These are phyloP conservation scores for Sceliomorpha sp. DNA, from an alignment of 2,888 invertebrate species.

Conservation along the genomic window DNA sequence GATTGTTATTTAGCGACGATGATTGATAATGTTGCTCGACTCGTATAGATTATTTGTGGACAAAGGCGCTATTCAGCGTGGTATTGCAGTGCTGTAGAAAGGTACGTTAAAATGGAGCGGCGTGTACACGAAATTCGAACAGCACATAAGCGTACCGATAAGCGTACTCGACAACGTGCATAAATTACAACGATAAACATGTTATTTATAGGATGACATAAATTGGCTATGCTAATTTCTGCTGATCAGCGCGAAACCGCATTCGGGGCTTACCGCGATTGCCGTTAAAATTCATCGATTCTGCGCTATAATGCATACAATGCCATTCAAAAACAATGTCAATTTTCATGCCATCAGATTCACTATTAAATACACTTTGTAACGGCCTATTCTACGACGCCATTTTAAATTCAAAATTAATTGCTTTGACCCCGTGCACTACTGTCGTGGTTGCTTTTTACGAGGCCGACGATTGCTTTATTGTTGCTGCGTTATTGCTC, in stretches of 20 bases:
- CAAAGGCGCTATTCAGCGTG: constrained; percentile 50
- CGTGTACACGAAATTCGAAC: constrained; percentile 61
- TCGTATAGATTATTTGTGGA: constrained; percentile 51
- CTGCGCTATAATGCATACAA: constrained; percentile 50
- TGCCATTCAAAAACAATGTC: constrained; percentile 54
- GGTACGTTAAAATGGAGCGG: constrained; percentile 54
- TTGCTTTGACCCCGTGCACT: constrained; percentile 20
- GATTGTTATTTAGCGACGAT: constrained; percentile 53
- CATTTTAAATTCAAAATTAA: constrained; percentile 49
- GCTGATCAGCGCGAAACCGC: constrained; percentile 76
- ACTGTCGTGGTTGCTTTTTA: constrained; percentile 19
- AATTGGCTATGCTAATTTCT: constrained; percentile 79
- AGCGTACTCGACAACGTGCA: constrained; percentile 67
- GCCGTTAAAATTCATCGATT: constrained; percentile 58
- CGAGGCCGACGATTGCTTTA: constrained; percentile 19
- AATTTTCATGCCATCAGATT: constrained; percentile 41
- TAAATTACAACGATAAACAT: constrained; percentile 79
- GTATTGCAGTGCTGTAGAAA: constrained; percentile 47
- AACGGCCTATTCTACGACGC: constrained; percentile 20
- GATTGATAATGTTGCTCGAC: constrained; percentile 49
- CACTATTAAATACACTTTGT: constrained; percentile 49
- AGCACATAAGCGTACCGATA: constrained; percentile 60
- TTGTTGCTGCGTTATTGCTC: constrained; percentile 22
- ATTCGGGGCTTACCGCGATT: constrained; percentile 63
- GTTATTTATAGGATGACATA: constrained; percentile 79